Evolutionary conservation across 2,888 invertebrate genomes (phyloP), one percentile per base, ranked within the genome.

Genomic region (Tenthredo notha): DNA sequence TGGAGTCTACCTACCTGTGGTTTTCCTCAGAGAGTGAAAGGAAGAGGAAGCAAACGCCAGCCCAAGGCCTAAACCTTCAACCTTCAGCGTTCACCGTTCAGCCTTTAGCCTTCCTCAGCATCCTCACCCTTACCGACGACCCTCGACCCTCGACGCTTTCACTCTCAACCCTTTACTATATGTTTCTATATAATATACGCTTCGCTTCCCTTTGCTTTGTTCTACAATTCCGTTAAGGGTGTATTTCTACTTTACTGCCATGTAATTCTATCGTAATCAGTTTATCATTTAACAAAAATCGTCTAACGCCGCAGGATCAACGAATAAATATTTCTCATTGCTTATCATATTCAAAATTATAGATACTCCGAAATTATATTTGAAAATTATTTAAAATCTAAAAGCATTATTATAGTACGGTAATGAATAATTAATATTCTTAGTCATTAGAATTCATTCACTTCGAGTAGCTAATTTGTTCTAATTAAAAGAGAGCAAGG

Each of bases 1-100:
- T 50, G 12, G 43, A 83, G 83, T 58, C 65, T 61, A 58, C 43
- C 70, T 70, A 83, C 83, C 83, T 83, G 83, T 70, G 83, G 83
- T 70, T 83, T 67, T 33, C 40, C 83, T 83, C 47, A 65, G 58
- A 70, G 29, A 83, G 47, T 33, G 83, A 83, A 83, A 83, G 80
- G 61, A 80, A 47, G 80, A 80, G 80, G 58, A 80, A 61, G 33
- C 80, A 25, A 80, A 80, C 21, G 58, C 80, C 40, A 40, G 80
- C 21, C 80, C 72, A n/a, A 80, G 61, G 58, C 61, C 61, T 54
- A 18, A 33, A 25, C 18, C 50, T 33, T 15, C 29, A 47, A 10
- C 77, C 54, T 43, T 25, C 75, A 40, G 18, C 72, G 29, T 72
- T 72, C 61, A 70, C 1, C 70, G 33, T 70, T 37, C 37, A 37